phyloP scores from a whole-genome alignment of 2,113 vertebrate species.

The Noctilio leporinus region DNA sequence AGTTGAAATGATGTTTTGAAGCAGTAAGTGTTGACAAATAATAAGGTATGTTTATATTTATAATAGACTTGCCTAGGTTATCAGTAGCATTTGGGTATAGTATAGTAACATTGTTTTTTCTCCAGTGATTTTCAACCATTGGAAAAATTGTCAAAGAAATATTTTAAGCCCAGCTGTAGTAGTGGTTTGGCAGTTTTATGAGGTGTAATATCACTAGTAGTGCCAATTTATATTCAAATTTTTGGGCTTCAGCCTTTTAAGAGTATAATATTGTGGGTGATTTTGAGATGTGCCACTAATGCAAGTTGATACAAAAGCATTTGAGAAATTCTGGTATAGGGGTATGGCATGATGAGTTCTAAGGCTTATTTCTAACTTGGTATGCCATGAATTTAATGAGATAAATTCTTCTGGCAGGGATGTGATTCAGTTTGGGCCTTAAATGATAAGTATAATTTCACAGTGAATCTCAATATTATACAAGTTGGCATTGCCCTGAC shows the following conservation, averaged over 20 bases:
- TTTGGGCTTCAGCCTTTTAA: neutral
- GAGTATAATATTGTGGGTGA: neutral
- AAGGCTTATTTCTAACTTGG: constrained; percentile 1
- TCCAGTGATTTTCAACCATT: neutral
- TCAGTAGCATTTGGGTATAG: neutral
- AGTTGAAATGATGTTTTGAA: neutral
- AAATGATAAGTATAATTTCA: neutral
- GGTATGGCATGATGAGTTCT: neutral
- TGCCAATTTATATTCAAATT: constrained; percentile 22
- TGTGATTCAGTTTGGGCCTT: neutral
- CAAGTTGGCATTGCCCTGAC: neutral
- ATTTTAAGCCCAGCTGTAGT: neutral
- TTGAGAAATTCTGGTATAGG: neutral
- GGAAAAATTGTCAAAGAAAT: constrained; percentile 10
- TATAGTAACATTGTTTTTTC: neutral
- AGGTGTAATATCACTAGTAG: neutral
- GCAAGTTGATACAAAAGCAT: neutral
- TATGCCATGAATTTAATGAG: neutral
- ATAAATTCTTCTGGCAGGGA: neutral
- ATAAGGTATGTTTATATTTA: neutral
- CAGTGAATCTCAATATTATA: neutral
- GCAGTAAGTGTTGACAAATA: neutral
- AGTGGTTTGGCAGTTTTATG: constrained; percentile 16
- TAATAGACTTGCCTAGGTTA: neutral
- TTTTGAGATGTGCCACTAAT: constrained; percentile 15